These are phyloP conservation scores for Alauda arvensis DNA, from an alignment of 2,797 vertebrate genomes.

Conservation along the genomic window DNA sequence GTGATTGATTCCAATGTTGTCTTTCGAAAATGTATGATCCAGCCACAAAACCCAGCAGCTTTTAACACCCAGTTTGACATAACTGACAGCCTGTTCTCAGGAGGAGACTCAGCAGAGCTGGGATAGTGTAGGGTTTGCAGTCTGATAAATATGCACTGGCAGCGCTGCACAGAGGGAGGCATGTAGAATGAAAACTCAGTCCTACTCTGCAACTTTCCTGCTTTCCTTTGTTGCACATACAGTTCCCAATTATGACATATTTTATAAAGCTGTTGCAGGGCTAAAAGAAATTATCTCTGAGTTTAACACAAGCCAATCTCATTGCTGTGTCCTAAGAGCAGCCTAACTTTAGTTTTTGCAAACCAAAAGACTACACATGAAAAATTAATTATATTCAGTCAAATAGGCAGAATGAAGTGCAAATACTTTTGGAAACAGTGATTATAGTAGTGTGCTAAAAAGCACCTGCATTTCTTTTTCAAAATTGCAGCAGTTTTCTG, in stretches of 20 bases:
- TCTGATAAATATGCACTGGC: constrained; percentile 44
- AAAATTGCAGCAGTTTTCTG: background rate
- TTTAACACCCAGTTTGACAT: constrained; percentile 36
- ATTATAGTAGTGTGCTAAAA: background rate
- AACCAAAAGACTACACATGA: background rate
- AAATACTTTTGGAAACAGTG: background rate
- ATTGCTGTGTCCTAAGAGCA: background rate
- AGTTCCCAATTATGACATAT: background rate
- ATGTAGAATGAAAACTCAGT: background rate
- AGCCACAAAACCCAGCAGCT: constrained; percentile 36
- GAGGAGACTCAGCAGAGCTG: constrained; percentile 32
- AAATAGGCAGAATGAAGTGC: background rate
- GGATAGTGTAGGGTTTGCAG: constrained; percentile 8
- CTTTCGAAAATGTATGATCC: background rate
- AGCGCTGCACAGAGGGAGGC: background rate
- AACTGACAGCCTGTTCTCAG: constrained; percentile 43
- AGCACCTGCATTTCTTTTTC: background rate
- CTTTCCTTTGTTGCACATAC: background rate
- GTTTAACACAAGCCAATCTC: background rate
- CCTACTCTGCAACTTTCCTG: constrained; percentile 1
- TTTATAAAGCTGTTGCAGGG: background rate
- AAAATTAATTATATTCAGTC: background rate
- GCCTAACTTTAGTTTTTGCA: background rate
- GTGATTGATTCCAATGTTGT: constrained; percentile 24
- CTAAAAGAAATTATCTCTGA: background rate